These are phyloP conservation scores for Drosophila kokeensis DNA, from an alignment of 2,888 invertebrate genomes.

Conservation along the genomic window DNA sequence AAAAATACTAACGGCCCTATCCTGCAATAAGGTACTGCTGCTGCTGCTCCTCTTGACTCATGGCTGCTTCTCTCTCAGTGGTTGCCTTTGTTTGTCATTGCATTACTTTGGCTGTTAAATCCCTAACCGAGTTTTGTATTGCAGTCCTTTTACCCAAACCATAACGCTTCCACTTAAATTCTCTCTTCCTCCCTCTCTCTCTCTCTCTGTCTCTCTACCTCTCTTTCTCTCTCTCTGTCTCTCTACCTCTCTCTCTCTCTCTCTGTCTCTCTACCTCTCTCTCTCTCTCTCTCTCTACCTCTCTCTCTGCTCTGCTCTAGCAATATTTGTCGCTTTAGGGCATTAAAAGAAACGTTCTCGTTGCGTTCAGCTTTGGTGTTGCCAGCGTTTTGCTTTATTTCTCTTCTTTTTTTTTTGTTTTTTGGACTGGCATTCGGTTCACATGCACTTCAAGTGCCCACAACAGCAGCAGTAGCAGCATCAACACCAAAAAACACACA, in stretches of 20 bases:
- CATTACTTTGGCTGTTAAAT: slow-evolving; percentile 77
- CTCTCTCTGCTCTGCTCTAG: slow-evolving; percentile 20
- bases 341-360: slow-evolving; percentile 80
- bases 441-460: slow-evolving; percentile 69
- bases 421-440: slow-evolving; percentile 57
- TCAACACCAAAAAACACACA: slow-evolving; percentile 22
- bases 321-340: slow-evolving; percentile 81
- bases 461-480: slow-evolving; percentile 48
- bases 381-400: slow-evolving; percentile 33
- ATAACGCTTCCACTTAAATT: not conserved
- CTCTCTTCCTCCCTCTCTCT: not conserved
- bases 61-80: slow-evolving; percentile 40
- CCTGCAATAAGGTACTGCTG: slow-evolving; percentile 22
- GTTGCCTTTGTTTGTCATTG: slow-evolving; percentile 78
- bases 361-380: slow-evolving; percentile 65
- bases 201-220: not conserved
- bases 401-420: slow-evolving; percentile 31
- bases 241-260: not conserved
- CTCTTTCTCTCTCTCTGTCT: too few species aligned
- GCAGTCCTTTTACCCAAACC: slow-evolving; percentile 27
- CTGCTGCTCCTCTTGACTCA: slow-evolving; percentile 17
- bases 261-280: not conserved
- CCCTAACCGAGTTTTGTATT: slow-evolving; percentile 65
- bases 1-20: slow-evolving; percentile 48
- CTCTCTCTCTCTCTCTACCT: accelerated